Conservation (phyloP, 2,888 invertebrate genomes). For the Parnassius glacialis region DNA sequence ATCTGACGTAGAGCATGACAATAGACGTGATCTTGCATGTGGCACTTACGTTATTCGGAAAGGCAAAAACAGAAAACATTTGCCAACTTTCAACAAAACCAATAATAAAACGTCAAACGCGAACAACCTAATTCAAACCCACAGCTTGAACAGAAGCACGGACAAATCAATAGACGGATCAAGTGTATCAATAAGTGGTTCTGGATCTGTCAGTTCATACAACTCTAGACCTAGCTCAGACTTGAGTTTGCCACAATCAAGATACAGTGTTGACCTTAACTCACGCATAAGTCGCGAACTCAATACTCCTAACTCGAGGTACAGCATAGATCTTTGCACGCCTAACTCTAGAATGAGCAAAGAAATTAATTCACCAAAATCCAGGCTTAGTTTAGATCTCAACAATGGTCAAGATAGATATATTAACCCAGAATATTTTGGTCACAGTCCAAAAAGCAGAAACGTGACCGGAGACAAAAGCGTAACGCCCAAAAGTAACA, state of each 20-base stretch:
- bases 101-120: conserved; percentile 67
- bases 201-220: conserved; percentile 79
- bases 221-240: conserved; percentile 84
- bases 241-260: conserved; percentile 80
- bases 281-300: conserved; percentile 80
- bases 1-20: conserved; percentile 79
- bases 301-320: conserved; percentile 83
- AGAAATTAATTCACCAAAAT: conserved; percentile 82
- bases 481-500: conserved; percentile 49
- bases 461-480: conserved; percentile 61
- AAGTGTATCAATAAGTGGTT: conserved; percentile 74
- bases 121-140: conserved; percentile 63
- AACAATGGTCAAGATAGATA: conserved; percentile 78
- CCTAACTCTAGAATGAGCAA: conserved; percentile 81
- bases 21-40: conserved; percentile 64
- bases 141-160: conserved; percentile 72
- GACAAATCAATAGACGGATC: conserved; percentile 75
- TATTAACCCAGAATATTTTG: conserved; percentile 68
- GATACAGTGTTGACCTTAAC: conserved; percentile 80
- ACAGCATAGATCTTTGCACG: conserved; percentile 85
- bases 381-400: conserved; percentile 82
- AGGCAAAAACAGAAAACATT: conserved; percentile 85
- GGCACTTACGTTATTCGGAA: conserved; percentile 92
- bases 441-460: conserved; percentile 74
- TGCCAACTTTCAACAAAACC: conserved; percentile 81